Evolutionary conservation across 2,888 invertebrate genomes (phyloP).

Genomic region (Geotrupes spiniger): DNA sequence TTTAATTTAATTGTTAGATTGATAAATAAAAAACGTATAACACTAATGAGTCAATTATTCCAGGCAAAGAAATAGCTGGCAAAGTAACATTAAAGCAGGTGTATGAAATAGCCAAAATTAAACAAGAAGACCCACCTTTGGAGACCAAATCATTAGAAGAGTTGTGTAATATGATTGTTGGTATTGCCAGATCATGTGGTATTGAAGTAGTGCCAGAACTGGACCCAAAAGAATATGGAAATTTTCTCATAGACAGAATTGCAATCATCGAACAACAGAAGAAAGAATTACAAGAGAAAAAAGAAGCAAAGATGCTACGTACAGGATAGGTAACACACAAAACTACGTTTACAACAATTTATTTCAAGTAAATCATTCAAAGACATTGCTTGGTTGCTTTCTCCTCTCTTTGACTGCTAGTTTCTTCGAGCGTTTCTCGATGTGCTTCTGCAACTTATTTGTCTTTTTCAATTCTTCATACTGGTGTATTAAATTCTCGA

Average conservation of each 20-base stretch:
- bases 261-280: conserved; percentile 69
- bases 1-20: no score
- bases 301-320: conserved; percentile 88
- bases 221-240: conserved; percentile 74
- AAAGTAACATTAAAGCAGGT: conserved; percentile 91
- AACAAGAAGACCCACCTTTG: conserved; percentile 78
- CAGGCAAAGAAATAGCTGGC: conserved; percentile 77
- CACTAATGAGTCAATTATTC: no score
- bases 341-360: conserved; percentile 3
- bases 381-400: conserved; percentile 9
- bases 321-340: conserved; percentile 54
- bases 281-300: conserved; percentile 73
- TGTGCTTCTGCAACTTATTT: conserved; percentile 76
- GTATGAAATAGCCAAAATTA: conserved; percentile 97
- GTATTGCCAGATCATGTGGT: conserved; percentile 76
- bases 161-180: conserved; percentile 77
- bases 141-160: conserved; percentile 63
- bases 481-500: conserved; percentile 68
- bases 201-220: conserved; percentile 79
- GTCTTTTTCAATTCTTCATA: conserved; percentile 76
- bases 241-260: conserved; percentile 77
- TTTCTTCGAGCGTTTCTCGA: conserved; percentile 78
- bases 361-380: no score
- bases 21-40: no score
- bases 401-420: conserved; percentile 50